Evolutionary conservation across 2,888 invertebrate genomes (phyloP).

Genomic region (Sesia apiformis): DNA sequence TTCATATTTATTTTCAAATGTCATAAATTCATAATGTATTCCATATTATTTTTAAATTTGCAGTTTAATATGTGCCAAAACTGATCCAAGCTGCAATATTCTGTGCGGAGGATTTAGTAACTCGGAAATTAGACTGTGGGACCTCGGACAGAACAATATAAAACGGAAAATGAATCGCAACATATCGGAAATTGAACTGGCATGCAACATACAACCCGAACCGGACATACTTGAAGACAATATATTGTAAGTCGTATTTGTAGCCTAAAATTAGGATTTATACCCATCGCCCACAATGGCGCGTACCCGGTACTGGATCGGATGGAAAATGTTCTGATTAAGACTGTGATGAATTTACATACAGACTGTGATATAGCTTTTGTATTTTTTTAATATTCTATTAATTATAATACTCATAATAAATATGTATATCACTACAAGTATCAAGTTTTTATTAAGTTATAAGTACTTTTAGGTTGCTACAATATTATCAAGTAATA

Average conservation of each 20-base stretch:
- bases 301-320: too few relatives aligned
- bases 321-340: too few relatives aligned
- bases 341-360: too few relatives aligned
- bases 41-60: constrained; percentile 12
- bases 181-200: constrained; percentile 63
- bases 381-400: too few relatives aligned
- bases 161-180: constrained; percentile 51
- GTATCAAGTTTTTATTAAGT: too few relatives aligned
- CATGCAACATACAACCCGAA: constrained; percentile 67
- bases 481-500: too few relatives aligned
- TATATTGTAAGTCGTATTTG: constrained; percentile 47
- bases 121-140: constrained; percentile 81
- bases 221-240: constrained; percentile 49
- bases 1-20: too few relatives aligned
- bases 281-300: neutral
- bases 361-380: too few relatives aligned
- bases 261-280: neutral
- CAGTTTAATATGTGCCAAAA: constrained; percentile 77
- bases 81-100: constrained; percentile 77
- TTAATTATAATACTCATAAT: too few relatives aligned
- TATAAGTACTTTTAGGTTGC: too few relatives aligned
- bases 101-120: constrained; percentile 82
- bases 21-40: neutral
- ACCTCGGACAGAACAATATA: constrained; percentile 66
- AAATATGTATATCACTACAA: too few relatives aligned